Evolutionary conservation across 2,113 vertebrate species (phyloP).

Genomic region (Neofelis nebulosa): DNA sequence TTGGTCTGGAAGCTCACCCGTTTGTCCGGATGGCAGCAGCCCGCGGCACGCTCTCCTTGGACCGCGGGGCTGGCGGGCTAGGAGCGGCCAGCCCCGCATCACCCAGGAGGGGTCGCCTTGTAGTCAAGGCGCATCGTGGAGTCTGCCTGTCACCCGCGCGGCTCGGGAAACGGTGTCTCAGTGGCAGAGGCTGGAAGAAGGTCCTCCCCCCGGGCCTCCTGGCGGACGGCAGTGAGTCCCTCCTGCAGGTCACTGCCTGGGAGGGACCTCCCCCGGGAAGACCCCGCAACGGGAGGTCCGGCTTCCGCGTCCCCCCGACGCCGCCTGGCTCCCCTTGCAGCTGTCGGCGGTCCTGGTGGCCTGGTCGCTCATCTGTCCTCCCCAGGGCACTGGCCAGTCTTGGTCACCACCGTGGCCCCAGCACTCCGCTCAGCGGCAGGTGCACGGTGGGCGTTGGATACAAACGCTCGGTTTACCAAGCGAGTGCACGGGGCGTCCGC

Average conservation of each 20-base stretch:
- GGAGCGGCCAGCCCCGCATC: not conserved
- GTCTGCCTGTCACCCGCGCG: not conserved
- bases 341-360: not conserved
- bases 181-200: not conserved
- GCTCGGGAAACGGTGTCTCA: not conserved
- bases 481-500: not conserved
- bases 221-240: not conserved
- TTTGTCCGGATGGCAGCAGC: not conserved
- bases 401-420: not conserved
- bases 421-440: not conserved
- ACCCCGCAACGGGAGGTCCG: not conserved
- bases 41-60: accelerated
- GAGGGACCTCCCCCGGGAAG: not conserved
- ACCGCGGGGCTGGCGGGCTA: not conserved
- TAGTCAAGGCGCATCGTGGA: not conserved
- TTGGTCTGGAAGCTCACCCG: not conserved
- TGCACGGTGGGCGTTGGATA: accelerated
- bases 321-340: not conserved
- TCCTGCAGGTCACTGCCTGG: no score
- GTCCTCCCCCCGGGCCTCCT: not conserved
- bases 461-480: accelerated
- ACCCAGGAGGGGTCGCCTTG: not conserved
- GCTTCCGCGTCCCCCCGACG: not conserved
- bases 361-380: not conserved
- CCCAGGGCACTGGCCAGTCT: not conserved